Percentiles rank a stretch among this genome's conserved stretches.
Conservation (phyloP, 1,140 invertebrate genomes). For the Scaptomyza montana region DNA sequence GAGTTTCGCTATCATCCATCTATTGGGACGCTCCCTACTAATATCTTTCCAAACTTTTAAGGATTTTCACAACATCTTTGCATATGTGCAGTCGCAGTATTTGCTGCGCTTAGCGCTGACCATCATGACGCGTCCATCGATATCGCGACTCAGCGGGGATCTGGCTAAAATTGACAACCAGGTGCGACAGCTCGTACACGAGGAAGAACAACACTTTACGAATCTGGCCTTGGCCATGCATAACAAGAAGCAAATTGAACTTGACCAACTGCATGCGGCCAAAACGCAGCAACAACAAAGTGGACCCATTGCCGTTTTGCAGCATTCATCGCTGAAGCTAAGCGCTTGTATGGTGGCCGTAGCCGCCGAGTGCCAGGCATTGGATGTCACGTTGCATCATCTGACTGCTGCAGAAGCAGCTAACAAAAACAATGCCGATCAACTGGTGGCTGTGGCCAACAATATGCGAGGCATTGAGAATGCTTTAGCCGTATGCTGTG, state of each 20-base stretch:
- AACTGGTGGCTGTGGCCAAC: constrained; percentile 72
- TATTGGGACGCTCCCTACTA: background rate
- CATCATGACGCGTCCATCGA: constrained; percentile 72
- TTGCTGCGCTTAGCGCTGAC: constrained; percentile 74
- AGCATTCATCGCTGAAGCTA: constrained; percentile 77
- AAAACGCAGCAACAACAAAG: constrained; percentile 57
- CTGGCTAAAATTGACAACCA: constrained; percentile 71
- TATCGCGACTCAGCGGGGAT: constrained; percentile 68
- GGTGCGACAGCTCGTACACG: constrained; percentile 73
- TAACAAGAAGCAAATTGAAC: constrained; percentile 71
- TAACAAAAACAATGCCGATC: constrained; percentile 65
- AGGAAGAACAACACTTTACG: constrained; percentile 78
- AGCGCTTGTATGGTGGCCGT: constrained; percentile 82
- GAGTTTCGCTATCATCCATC: background rate
- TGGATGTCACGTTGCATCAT: constrained; percentile 73
- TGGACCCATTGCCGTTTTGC: constrained; percentile 72
- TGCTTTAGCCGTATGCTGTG: constrained; percentile 73
- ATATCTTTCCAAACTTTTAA: constrained; percentile 12
- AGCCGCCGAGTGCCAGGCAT: constrained; percentile 75
- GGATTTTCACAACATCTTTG: constrained; percentile 83
- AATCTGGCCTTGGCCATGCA: constrained; percentile 71
- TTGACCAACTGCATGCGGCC: constrained; percentile 61
- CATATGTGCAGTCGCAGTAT: constrained; percentile 82
- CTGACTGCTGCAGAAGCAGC: constrained; percentile 71
- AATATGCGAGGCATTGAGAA: constrained; percentile 80